A percentile compares a stretch with the other conserved stretches of the same genome.
phyloP scores from a whole-genome alignment of 1,140 invertebrate species.

The Scylla paramamosain region DNA sequence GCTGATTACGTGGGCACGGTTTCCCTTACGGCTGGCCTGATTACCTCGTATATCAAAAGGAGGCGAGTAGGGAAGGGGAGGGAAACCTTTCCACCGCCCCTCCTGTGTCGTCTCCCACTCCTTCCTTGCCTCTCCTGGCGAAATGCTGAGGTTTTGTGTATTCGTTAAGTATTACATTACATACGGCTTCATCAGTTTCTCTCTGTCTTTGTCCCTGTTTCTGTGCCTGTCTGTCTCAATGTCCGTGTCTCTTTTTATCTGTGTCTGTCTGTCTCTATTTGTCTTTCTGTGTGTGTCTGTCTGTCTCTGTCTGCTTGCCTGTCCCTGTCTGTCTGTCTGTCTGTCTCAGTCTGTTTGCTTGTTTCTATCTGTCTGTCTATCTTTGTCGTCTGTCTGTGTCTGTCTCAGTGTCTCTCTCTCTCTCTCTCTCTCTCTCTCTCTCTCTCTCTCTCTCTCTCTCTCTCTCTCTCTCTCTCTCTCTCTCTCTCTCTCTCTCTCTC shows the following conservation, averaged over 20 bases:
- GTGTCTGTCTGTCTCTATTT: neutral
- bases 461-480: constrained; percentile 51
- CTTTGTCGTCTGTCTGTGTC: too few relatives aligned
- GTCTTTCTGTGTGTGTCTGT: neutral
- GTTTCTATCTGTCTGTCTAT: too few relatives aligned
- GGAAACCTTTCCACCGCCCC: too few relatives aligned
- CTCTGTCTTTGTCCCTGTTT: too few relatives aligned
- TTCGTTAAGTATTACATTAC: too few relatives aligned
- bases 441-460: constrained; percentile 41
- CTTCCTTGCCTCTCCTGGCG: too few relatives aligned
- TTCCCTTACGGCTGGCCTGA: neutral
- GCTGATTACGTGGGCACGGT: too few relatives aligned
- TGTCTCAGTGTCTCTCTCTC: constrained; percentile 42
- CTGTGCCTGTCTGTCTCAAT: neutral
- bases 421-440: constrained; percentile 60
- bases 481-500: too few relatives aligned
- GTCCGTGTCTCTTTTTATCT: neutral
- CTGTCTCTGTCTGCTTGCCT: neutral
- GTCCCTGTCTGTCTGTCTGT: neutral
- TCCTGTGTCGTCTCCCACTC: too few relatives aligned
- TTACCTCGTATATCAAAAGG: constrained; percentile 2
- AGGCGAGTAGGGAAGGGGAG: too few relatives aligned
- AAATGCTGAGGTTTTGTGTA: too few relatives aligned
- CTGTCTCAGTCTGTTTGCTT: neutral
- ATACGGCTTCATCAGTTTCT: too few relatives aligned